These are phyloP conservation scores for Labeo calbasu DNA, from an alignment of 2,797 vertebrate genomes.

Conservation along the genomic window DNA sequence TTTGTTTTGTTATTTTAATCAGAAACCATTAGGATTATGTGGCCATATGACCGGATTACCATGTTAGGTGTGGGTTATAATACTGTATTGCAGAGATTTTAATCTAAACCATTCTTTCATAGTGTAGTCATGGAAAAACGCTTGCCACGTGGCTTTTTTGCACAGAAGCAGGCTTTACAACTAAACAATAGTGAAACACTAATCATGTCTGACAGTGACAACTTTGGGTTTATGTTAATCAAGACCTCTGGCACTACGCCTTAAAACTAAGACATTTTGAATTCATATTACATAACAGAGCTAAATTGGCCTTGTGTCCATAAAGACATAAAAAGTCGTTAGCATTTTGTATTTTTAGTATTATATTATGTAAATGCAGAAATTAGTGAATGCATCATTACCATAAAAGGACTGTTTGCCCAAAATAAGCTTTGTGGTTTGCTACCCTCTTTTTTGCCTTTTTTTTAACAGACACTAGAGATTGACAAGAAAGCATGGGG, in stretches of 20 bases:
- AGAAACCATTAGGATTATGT: not conserved
- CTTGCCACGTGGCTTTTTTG: not conserved
- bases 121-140: not conserved
- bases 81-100: constrained; percentile 3
- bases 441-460: too few species aligned
- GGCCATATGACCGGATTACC: not conserved
- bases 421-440: not conserved
- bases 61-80: not conserved
- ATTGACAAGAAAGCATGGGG: too few species aligned
- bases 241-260: not conserved
- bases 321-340: not conserved
- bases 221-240: not conserved
- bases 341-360: constrained; percentile 8
- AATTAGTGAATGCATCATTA: not conserved
- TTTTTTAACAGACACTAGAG: too few species aligned
- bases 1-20: not conserved
- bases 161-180: not conserved
- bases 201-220: not conserved
- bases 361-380: not conserved
- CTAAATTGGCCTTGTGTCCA: not conserved
- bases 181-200: not conserved
- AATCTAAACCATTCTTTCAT: not conserved
- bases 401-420: not conserved
- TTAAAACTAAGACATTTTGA: not conserved
- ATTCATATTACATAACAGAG: not conserved